These are phyloP conservation scores for Hyperoplus lanceolatus DNA, from an alignment of 2,797 vertebrate genomes.

Conservation along the genomic window DNA sequence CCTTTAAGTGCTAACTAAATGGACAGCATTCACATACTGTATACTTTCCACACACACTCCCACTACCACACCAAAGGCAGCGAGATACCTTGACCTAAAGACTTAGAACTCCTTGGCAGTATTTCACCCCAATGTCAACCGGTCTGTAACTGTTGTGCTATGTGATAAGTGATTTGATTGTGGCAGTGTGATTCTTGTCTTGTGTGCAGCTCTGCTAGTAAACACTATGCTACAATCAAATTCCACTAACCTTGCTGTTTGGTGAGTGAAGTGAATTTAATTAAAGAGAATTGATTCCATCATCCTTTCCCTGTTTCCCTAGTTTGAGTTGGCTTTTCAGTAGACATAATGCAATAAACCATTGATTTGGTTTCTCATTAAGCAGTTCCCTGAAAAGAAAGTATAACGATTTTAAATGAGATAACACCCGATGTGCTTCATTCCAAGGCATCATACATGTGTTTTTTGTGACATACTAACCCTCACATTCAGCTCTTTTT, in stretches of 20 bases:
- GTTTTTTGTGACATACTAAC: not conserved
- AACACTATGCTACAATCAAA: slow-evolving; percentile 1
- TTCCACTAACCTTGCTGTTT: not conserved
- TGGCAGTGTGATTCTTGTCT: not conserved
- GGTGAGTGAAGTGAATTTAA: slow-evolving; percentile 5
- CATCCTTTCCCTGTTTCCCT: not conserved
- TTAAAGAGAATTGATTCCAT: slow-evolving; percentile 9
- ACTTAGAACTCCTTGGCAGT: not conserved
- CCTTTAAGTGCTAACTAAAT: too few species aligned
- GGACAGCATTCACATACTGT: too few species aligned
- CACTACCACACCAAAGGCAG: not conserved
- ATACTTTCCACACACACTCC: not conserved
- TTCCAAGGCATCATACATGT: not conserved
- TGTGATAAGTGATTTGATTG: slow-evolving; percentile 6
- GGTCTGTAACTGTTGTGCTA: not conserved
- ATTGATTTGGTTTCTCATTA: not conserved
- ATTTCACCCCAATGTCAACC: not conserved
- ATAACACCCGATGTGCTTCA: not conserved
- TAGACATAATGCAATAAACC: not conserved
- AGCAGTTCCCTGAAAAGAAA: not conserved
- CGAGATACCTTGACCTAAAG: not conserved
- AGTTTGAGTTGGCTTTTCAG: not conserved
- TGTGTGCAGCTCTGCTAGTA: not conserved
- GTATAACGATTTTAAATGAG: not conserved
- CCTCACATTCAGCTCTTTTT: slow-evolving; percentile 5